Evolutionary conservation across 2,797 vertebrate species (phyloP), one percentile per base, ranked within the genome.

Genomic region (Darevskia mixta): DNA sequence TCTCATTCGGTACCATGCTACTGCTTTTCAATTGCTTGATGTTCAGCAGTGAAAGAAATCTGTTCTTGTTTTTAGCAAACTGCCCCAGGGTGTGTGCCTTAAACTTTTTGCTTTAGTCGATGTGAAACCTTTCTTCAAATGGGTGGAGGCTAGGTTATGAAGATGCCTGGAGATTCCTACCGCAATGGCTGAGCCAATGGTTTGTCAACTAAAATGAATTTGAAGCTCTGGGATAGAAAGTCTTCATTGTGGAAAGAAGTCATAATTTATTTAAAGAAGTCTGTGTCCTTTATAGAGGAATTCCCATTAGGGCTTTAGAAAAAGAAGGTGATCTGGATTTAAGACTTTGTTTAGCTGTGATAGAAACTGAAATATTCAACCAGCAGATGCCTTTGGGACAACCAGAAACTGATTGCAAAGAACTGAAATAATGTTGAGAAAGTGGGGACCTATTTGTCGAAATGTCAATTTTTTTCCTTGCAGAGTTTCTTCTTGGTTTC

Each of bases 191-290:
- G 23, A 79, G 66, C 4, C 13, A 0, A 0, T 71, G 4, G 0
- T 72, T 81, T 86, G 10, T 83, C 9, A 71, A 38, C 77, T 90
- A 78, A 88, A 92, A 89, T 83, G 71, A 79, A 82, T 69, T 2
- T 77, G 82, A 73, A 80, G 86, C 41, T 80, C 17, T 3, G 81
- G 72, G 35, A 86, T 82, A 8, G 82, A 85, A 32, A 89, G 20
- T 49, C 38, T 49, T 85, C 58, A 85, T 61, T 32, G 78, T 45
- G 29, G 61, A 43, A n/a, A 29, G 75, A 87, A 64, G 25, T 77
- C 84, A 61, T 43, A 15, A 1, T 85, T 86, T 75, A 71, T 87
- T 89, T 87, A 49, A 87, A 87, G 66, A 83, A 58, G 8, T 29
- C 0, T 45, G 8, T 49, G 41, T 84, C 55, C 89, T 84, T 17